Evolutionary conservation across 2,888 invertebrate genomes (phyloP).

Genomic region (Synergus japonicus): DNA sequence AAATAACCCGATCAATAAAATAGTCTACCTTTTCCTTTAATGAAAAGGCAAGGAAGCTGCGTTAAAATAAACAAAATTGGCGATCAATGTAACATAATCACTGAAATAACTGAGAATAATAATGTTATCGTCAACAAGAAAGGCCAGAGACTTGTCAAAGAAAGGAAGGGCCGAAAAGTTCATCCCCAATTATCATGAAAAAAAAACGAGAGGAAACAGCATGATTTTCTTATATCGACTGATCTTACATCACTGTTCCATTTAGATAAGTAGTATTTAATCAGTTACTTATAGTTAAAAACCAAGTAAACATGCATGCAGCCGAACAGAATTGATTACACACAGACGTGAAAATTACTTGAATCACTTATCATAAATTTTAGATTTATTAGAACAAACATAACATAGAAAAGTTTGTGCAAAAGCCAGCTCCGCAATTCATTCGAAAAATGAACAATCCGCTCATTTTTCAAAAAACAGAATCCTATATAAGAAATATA

Average conservation of each 20-base stretch:
- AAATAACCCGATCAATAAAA: background rate
- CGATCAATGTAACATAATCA: background rate
- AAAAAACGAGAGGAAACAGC: conserved; percentile 3
- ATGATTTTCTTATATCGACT: conserved; percentile 32
- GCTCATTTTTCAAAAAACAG: background rate
- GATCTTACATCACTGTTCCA: conserved; percentile 33
- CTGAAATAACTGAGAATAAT: background rate
- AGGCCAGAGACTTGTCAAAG: background rate
- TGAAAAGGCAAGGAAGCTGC: background rate
- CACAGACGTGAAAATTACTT: background rate
- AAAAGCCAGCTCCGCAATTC: background rate
- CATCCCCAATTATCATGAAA: background rate
- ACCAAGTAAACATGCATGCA: conserved; percentile 18
- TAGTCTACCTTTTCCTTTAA: background rate
- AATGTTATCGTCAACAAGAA: background rate
- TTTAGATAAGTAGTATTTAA: conserved; percentile 34
- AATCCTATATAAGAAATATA: background rate
- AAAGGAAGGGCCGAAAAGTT: conserved; percentile 14
- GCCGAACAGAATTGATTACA: conserved; percentile 4
- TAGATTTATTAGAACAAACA: background rate
- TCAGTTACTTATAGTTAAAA: conserved; percentile 32
- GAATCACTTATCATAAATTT: background rate
- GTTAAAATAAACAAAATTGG: conserved; percentile 4
- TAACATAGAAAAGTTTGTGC: conserved; percentile 4
- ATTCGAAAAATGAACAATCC: background rate